phyloP scores from a whole-genome alignment of 1,140 invertebrate genomes.

The Panonychus citri region DNA sequence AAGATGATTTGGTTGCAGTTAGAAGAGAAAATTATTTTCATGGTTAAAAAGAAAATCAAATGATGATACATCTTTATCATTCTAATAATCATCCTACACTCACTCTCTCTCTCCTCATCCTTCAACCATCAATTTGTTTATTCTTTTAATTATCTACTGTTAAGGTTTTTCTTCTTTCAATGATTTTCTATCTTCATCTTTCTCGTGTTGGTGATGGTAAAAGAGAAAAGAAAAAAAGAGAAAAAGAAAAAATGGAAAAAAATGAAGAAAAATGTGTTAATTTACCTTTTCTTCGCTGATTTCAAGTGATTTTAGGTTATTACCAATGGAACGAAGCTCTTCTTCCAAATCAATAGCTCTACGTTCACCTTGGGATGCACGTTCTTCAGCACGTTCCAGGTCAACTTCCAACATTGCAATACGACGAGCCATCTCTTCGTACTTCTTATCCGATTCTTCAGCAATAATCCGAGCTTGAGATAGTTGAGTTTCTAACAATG shows the following conservation, averaged over 20 bases:
- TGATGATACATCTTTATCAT: no score
- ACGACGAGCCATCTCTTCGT: constrained; percentile 99
- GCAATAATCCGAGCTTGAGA: constrained; percentile 90
- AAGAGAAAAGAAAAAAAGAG: neutral
- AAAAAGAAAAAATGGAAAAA: neutral
- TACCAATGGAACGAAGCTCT: constrained; percentile 92
- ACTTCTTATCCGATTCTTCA: constrained; percentile 97
- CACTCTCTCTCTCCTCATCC: no score
- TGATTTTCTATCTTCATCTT: no score
- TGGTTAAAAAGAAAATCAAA: no score
- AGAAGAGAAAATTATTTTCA: no score
- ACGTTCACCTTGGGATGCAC: constrained; percentile 97
- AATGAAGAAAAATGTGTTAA: constrained; percentile 21
- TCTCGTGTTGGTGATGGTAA: no score
- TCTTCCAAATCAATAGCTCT: constrained; percentile 95
- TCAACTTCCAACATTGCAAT: constrained; percentile 99
- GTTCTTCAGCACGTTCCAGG: constrained; percentile 97
- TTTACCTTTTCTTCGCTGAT: constrained; percentile 97
- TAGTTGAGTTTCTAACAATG: constrained; percentile 75
- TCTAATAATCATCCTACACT: no score
- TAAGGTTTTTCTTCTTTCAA: no score
- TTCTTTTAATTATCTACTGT: no score
- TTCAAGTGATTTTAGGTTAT: constrained; percentile 98
- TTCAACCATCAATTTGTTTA: no score
- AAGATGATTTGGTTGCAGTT: no score